Evolutionary conservation across 2,113 vertebrate genomes (phyloP), one percentile per base, ranked within the genome.

Genomic region (Hylia prasina): DNA sequence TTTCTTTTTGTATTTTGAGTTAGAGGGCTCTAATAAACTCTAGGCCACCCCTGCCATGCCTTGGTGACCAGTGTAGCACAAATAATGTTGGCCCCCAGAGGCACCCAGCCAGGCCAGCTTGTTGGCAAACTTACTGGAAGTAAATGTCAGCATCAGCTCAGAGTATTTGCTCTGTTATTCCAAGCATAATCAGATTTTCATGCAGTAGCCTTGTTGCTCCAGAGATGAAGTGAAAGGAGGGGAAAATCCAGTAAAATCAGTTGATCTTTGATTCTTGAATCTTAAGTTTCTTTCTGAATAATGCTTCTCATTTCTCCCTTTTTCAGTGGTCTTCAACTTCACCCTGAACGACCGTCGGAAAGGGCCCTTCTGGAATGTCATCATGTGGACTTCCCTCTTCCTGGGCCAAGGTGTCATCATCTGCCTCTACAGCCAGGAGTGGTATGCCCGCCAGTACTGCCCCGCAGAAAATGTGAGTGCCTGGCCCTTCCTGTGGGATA

Each of bases 391-490:
- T 0, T 98, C 99, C 12, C 98, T 99, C 19, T 99, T 99, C 88
- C 96, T 99, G 93, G 99, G 99, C 70, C 97, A 99, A 4, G 99
- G 99, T 14, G 98, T 99, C 84, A 96, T 99, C 80, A 97, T 99
- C 66, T 99, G 99, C 92, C 98, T 99, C 47, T 99, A 99, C 82
- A 99, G 99, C 82, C 99, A 99, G 94, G 99, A 99, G 97, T 99
- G 99, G 99, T 99, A 99, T 2, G 99, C 99, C 25, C 99, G 98
- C 84, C 98, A 97, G 77, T 98, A 99, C 94, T 99, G 99, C 91
- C 98, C 99, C 42, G 47, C 98, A 23, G 97, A 98, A 86, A 98
- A 99, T 71, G 99, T 99, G 97, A 98, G 98, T 97, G 53, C 22
- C 23, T 16, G 30, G 4, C 37, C 17, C 21, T 39, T 22, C 45